Evolutionary conservation across 2,113 vertebrate genomes (phyloP), one percentile per base, ranked within the genome.

Genomic region (Uropsilus gracilis): DNA sequence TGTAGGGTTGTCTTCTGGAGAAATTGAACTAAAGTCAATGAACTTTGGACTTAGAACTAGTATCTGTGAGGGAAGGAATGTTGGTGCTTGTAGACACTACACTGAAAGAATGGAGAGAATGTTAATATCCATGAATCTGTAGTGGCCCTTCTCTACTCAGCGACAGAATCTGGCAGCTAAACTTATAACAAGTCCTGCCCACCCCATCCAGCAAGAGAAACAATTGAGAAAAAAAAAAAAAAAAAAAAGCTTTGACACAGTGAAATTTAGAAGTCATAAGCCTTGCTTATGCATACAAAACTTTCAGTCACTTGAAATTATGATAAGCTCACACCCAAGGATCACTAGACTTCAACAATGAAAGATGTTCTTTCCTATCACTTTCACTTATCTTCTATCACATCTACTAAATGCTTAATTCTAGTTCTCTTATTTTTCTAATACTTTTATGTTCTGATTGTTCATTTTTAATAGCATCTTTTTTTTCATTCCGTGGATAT

Each of bases 391-490:
- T 61, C 32, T 86, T 61, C 59, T 8, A 92, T 77, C 14, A 28
- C 16, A 82, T 28, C n/a, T 89, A 69, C 5, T 75, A 32, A 89
- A 77, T 53, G 28, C n/a, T 92, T 82, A 86, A 85, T 71, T 91
- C 63, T 80, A n/a, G 26, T 44, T 80, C 9, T 73, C 13, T 3
- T 42, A 28, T 66, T 94, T 92, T 78, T 77, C 42, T 10, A 86
- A 53, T 53, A 28, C 22, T 80, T 69, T 71, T 22, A 39, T 30
- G 78, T 85, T 63, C 34, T 73, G 20, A 57, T 90, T 78, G 6
- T 48, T 91, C 37, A 66, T 66, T 28, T 69, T 85, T 68, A 39
- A 78, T 61, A 90, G 48, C 14, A 90, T 28, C 12, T 24, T 92
- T 17, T 80, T 89, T 39, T 71, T 71, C 76, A 90, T 68, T 80